Base-by-base conservation (phyloP, 2,113 vertebrate genomes). In the Poecilia latipinna region DNA sequence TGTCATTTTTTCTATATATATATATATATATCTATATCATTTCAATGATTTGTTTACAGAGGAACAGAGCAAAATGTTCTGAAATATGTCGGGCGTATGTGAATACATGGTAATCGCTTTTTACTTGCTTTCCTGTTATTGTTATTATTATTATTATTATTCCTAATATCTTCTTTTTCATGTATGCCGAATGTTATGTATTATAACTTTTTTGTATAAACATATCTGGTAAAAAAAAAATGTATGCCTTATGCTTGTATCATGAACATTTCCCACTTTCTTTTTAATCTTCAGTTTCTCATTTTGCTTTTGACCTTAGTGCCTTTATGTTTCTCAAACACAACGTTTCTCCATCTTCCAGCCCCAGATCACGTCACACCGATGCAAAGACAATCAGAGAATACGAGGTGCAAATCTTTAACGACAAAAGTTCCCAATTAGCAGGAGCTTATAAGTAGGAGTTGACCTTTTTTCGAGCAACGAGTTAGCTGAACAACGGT, bases 41-140 rank as follows among this genome's bases (percentile, higher is more conserved):
- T 92, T 90, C 82, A 86, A 86, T 82, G 31, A 81, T 91, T 93
- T 93, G 92, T 94, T 93, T 93, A 93, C 92, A 93, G 87, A 82
- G 82, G 88, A 86, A 91, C 73, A 69, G 75, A 79, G 75, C 86
- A 72, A 86, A 82, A 87, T 82, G 83, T 83, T 91, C 86, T 83
- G 84, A 87, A 71, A 82, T 66, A 84, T 80, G 31, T 82, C 74
- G 83, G 86, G 85, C 85, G 71, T 89, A 75, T 94, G 92, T 92
- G 89, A 90, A 90, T 91, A 89, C 79, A 78, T 76, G 89, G 80
- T 75, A 87, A 72, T 86, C 90, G 68, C 89, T 79, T 83, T 74
- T 82, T 68, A 69, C 75, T 72, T 88, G 72, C 65, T 86, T 29
- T 67, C 8, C 29, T 31, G 90, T 81, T 86, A 86, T 86, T 74